These are phyloP conservation scores for Aphrophora alni DNA, from an alignment of 2,888 invertebrate species.

Conservation along the genomic window DNA sequence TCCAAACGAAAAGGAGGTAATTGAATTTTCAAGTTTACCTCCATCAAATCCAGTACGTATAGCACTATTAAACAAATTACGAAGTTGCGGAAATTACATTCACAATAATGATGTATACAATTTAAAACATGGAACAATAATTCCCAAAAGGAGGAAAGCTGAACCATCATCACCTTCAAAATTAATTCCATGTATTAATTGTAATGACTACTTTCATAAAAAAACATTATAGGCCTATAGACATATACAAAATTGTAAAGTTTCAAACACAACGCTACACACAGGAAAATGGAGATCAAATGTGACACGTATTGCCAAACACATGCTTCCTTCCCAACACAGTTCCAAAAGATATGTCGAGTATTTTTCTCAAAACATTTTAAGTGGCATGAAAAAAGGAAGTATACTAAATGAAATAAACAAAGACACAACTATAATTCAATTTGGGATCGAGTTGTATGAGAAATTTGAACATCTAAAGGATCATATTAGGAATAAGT, in stretches of 20 bases:
- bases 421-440: background rate
- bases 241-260: background rate
- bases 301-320: background rate
- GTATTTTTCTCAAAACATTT: background rate
- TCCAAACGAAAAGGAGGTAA: background rate
- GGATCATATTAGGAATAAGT: no score
- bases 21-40: background rate
- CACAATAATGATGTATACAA: background rate
- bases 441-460: slow-evolving; percentile 3
- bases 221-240: background rate
- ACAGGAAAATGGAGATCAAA: background rate
- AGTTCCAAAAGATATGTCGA: background rate
- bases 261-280: no score
- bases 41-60: no score
- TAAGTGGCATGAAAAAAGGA: slow-evolving; percentile 20
- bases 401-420: background rate
- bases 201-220: background rate
- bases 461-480: background rate
- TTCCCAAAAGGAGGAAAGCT: slow-evolving; percentile 2
- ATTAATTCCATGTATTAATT: slow-evolving; percentile 2
- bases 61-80: background rate
- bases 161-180: background rate
- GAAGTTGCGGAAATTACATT: slow-evolving; percentile 2
- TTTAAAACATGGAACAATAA: background rate
- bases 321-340: background rate